Conservation (phyloP, 2,113 vertebrate genomes). For the Sphaerodactylus townsendi region DNA sequence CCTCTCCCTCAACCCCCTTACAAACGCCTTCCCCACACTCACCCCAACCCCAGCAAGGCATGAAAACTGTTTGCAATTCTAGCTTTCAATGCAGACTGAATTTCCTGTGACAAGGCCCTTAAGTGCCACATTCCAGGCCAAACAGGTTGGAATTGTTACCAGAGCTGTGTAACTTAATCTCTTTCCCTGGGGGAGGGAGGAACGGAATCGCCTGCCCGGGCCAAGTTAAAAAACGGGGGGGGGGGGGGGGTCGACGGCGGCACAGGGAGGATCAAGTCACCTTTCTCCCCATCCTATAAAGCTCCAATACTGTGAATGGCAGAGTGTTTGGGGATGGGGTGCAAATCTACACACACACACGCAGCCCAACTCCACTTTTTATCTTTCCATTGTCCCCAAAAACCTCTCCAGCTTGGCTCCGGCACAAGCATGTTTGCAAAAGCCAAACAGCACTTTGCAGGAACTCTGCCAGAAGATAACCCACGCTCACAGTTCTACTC, state of each 20-base stretch:
- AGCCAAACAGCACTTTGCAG: background rate
- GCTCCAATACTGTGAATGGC: background rate
- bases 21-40: background rate
- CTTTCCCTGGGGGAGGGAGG: slow-evolving; percentile 22
- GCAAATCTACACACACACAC: background rate
- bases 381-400: background rate
- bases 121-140: slow-evolving; percentile 52
- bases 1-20: background rate
- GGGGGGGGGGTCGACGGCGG: too few relatives aligned
- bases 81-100: slow-evolving; percentile 57
- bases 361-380: background rate
- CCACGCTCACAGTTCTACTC: background rate
- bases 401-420: background rate
- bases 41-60: slow-evolving; percentile 39
- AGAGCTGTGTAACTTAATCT: slow-evolving; percentile 38
- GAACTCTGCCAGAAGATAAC: slow-evolving; percentile 1
- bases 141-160: slow-evolving; percentile 55
- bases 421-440: background rate
- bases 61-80: slow-evolving; percentile 53
- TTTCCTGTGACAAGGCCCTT: slow-evolving; percentile 56
- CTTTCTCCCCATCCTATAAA: background rate
- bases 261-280: background rate
- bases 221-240: background rate
- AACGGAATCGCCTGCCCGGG: background rate
- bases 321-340: background rate